Conservation (phyloP, 2,797 vertebrate species). For the Nasua narica region DNA sequence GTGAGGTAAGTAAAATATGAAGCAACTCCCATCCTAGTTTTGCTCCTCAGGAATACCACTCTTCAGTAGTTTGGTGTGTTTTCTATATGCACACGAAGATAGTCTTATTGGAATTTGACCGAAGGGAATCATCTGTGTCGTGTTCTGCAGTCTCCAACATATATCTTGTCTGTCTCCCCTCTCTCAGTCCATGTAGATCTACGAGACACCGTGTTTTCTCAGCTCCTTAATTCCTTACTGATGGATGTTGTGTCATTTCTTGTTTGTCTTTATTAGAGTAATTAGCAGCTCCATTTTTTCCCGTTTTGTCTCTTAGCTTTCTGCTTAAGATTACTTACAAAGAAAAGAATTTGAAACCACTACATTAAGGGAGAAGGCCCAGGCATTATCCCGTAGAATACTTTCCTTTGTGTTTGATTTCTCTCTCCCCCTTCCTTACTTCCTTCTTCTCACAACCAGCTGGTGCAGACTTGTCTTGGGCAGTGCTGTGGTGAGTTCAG, state of each 20-base stretch:
- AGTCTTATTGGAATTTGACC: neutral
- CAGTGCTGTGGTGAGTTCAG: neutral
- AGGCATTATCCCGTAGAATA: neutral
- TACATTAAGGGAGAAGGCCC: neutral
- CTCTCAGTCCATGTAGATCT: neutral
- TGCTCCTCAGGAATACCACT: neutral
- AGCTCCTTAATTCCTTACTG: neutral
- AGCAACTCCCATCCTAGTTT: neutral
- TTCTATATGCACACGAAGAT: neutral
- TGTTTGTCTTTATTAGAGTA: neutral
- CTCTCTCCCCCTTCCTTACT: neutral
- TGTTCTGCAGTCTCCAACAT: neutral
- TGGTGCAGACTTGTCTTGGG: neutral
- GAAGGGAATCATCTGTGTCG: neutral
- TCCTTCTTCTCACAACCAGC: neutral
- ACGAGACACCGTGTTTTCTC: neutral
- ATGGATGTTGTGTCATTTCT: neutral
- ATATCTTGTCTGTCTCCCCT: neutral
- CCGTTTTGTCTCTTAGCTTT: neutral
- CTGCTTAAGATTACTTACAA: neutral
- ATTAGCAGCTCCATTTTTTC: neutral
- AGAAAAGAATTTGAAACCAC: neutral
- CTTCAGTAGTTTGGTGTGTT: neutral
- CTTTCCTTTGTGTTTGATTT: neutral
- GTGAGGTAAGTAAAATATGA: neutral